Evolutionary conservation across 2,797 vertebrate genomes (phyloP).

Genomic region (Platalea minor): DNA sequence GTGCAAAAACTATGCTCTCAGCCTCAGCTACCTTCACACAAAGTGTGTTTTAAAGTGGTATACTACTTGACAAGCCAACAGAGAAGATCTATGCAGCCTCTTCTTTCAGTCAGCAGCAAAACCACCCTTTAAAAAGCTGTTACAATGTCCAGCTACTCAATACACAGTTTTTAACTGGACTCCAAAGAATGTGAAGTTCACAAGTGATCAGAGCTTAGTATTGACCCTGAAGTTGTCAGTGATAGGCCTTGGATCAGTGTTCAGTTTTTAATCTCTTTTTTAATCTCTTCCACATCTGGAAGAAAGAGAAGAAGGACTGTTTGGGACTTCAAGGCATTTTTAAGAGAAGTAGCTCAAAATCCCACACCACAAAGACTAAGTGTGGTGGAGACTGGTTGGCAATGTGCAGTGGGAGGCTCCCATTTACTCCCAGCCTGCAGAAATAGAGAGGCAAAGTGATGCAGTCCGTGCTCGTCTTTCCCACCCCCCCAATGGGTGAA

Average conservation of each 20-base stretch:
- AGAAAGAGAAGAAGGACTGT: background rate
- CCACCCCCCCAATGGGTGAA: background rate
- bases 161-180: background rate
- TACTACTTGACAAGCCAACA: background rate
- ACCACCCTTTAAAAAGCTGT: background rate
- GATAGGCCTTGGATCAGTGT: background rate
- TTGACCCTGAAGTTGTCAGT: background rate
- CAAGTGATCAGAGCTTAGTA: background rate
- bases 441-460: background rate
- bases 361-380: background rate
- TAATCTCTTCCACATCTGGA: background rate
- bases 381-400: background rate
- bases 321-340: background rate
- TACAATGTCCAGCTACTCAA: background rate
- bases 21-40: background rate
- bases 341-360: background rate
- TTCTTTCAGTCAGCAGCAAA: background rate
- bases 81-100: background rate
- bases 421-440: background rate
- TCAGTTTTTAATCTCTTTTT: background rate
- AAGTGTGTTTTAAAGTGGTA: background rate
- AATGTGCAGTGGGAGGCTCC: background rate
- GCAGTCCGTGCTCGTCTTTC: rapidly evolving
- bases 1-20: background rate
- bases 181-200: background rate